Evolutionary conservation across 2,888 invertebrate species (phyloP), one percentile per base, ranked within the genome.

Genomic region (Beris morrisii): DNA sequence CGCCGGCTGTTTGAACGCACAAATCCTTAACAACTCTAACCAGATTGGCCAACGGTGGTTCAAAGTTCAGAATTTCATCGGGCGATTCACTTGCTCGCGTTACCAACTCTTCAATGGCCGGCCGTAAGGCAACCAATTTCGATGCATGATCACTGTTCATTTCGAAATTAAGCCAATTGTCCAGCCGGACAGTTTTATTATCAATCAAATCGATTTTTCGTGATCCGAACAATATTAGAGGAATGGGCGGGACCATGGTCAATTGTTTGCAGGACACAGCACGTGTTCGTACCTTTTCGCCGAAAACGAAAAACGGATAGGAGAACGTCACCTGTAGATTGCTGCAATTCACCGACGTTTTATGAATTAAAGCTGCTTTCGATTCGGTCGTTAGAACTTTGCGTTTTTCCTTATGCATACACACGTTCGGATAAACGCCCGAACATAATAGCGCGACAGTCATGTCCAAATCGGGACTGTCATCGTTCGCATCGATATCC

Each of bases 351-450:
- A 98, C 96, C 0, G 97, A 98, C 0, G 95, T 94, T 81, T 97
- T 98, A 82, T 97, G 96, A 69, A 99, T 91, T 2, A 99, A 83
- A 0, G 98, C 98, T 0, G 92, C 88, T 77, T 95, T 96, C 65
- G 95, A 93, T 82, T 97, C 98, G 0, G 94, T 94, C 1, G 98
- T 98, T 59, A 97, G 82, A 0, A 98, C 93, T 83, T 96, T 96
- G 67, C 98, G 85, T 78, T 97, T 98, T 69, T 96, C 97, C 78
- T 94, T 95, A 78, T 97, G 95, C 76, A 87, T 89, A 76, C 97
- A 97, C 3, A 99, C 95, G 79, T 99, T 99, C 0, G 98, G 98
- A 80, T 98, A 98, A 0, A 97, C 84, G 0, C 97, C 98, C 84
- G 93, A 88, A 71, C 91, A 90, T 75, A 98, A 85, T 64, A 97